These are phyloP conservation scores for Masnerella sp. DNA, from an alignment of 2,888 invertebrate genomes.

Conservation along the genomic window DNA sequence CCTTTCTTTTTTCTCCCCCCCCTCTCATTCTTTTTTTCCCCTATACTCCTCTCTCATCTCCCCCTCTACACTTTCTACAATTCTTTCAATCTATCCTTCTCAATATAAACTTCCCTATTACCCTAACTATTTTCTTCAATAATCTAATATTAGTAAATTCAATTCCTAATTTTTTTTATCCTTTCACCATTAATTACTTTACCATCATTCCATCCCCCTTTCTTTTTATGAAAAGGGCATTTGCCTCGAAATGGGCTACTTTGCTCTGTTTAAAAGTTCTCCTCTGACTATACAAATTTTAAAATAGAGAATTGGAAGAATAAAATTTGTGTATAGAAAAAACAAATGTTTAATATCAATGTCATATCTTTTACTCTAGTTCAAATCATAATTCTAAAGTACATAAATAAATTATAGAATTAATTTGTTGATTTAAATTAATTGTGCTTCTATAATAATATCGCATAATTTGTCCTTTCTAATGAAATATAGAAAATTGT, in stretches of 20 bases:
- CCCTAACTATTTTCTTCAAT: constrained; percentile 45
- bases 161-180: constrained; percentile 26
- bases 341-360: too few species aligned
- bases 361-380: too few species aligned
- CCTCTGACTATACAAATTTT: background rate
- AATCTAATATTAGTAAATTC: constrained; percentile 44
- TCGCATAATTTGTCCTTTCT: background rate
- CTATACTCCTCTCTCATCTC: too few species aligned
- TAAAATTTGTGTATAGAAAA: background rate
- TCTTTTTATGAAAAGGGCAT: too few species aligned
- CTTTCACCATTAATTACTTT: constrained; percentile 25
- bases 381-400: too few species aligned
- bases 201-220: background rate
- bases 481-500: too few species aligned
- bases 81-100: constrained; percentile 45
- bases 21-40: too few species aligned
- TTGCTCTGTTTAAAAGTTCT: constrained; percentile 32
- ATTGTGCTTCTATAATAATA: background rate
- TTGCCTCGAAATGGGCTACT: background rate
- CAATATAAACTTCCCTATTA: constrained; percentile 49
- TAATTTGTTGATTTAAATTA: too few species aligned
- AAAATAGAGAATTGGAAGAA: background rate
- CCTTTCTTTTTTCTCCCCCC: too few species aligned
- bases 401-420: too few species aligned
- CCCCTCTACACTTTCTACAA: constrained; percentile 41